These are phyloP conservation scores for Cenopis cana DNA, from an alignment of 2,888 invertebrate genomes.

Conservation along the genomic window DNA sequence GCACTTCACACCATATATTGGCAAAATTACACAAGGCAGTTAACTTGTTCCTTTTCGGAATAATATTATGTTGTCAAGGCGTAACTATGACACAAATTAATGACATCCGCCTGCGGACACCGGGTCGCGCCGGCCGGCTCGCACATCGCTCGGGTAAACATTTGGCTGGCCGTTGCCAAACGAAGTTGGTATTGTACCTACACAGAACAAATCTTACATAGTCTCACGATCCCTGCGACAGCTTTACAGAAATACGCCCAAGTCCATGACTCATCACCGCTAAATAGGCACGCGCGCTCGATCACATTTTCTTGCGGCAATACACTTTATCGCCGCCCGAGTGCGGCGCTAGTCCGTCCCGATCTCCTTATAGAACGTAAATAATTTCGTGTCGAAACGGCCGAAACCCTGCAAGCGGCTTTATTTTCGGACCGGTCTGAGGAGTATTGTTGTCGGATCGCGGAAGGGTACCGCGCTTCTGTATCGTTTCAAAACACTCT, in stretches of 20 bases:
- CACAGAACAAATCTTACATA: constrained; percentile 48
- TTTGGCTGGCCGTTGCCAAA: constrained; percentile 55
- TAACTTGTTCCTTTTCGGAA: not conserved
- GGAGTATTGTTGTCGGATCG: constrained; percentile 52
- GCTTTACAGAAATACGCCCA: constrained; percentile 58
- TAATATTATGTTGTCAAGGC: constrained; percentile 49
- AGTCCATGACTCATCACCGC: constrained; percentile 61
- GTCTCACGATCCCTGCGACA: constrained; percentile 47
- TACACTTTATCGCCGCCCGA: constrained; percentile 49
- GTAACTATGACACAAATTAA: constrained; percentile 51
- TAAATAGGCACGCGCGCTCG: constrained; percentile 60
- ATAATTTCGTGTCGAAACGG: constrained; percentile 54
- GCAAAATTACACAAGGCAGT: constrained; percentile 14
- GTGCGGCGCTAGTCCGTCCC: constrained; percentile 55
- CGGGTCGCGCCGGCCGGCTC: constrained; percentile 46
- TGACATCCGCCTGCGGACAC: constrained; percentile 49
- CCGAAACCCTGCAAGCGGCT: constrained; percentile 59
- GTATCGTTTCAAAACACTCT: constrained; percentile 27
- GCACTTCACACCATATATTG: constrained; percentile 44
- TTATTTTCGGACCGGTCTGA: constrained; percentile 61
- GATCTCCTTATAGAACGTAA: constrained; percentile 56
- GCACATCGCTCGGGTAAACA: constrained; percentile 56
- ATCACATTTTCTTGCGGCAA: constrained; percentile 57
- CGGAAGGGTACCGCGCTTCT: constrained; percentile 52
- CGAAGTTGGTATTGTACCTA: constrained; percentile 47